Evolutionary conservation across 2,113 vertebrate species (phyloP), one percentile per base, ranked within the genome.

Genomic region (Tachysurus vachellii): DNA sequence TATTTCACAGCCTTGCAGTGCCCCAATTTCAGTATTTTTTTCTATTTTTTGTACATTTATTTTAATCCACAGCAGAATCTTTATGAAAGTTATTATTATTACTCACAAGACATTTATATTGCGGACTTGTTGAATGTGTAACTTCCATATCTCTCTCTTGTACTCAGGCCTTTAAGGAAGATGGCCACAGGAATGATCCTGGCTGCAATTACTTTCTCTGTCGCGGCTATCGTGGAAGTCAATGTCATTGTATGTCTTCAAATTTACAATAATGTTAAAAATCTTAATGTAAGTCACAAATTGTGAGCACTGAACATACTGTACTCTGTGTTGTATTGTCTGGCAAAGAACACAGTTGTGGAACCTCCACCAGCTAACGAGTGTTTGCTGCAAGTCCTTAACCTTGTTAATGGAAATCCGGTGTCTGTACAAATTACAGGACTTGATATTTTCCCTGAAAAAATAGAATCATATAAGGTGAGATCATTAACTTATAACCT

Each of bases 141-240:
- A 71, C 56, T 23, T 77, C 19, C 2, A 10, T 11, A 23, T 62
- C 59, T 88, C 85, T 90, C 71, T 92, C 88, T 76, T 91, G 92
- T 83, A 88, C 87, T 85, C 90, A 99, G 98, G 84, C 97, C 98
- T 71, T 94, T 99, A 47, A 96, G 92, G 89, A 98, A 97, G 94
- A 99, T 99, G 97, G 95, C 96, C 64, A 47, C 91, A 6, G 98
- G 98, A 81, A 99, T 99, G 98, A 91, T 99, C 87, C 94, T 99
- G 87, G 98, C 96, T 23, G 96, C 96, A 4, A 21, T 99, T 91
- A 97, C 98, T 0, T 99, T 99, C 75, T 95, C 92, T 89, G 94
- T 96, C 62, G 98, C 98, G 85, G 95, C 97, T 2, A 1, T 96
- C 80, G 95, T 99, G 91, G 98, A 99, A 93, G 54, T 98, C 88